Percentiles rank a stretch among this genome's conserved stretches.
phyloP scores from a whole-genome alignment of 2,888 invertebrate genomes.

The Ecliptopera silaceata region DNA sequence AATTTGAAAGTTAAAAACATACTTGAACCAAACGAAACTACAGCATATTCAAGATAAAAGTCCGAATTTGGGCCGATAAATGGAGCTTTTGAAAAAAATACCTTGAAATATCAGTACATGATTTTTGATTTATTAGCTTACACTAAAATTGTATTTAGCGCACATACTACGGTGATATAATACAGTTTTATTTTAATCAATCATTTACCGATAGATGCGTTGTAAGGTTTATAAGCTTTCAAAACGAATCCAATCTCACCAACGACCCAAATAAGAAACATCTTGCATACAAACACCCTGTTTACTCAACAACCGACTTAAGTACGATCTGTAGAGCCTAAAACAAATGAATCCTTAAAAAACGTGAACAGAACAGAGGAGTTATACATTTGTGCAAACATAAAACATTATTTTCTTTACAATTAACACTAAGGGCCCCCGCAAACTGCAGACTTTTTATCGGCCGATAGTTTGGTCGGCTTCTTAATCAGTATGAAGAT shows the following conservation, averaged over 20 bases:
- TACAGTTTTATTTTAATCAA: too few species aligned
- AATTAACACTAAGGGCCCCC: slow-evolving; percentile 27
- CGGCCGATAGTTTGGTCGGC: too few species aligned
- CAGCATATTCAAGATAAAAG: neutral
- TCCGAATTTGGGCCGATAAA: neutral
- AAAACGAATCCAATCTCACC: neutral
- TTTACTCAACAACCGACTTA: slow-evolving; percentile 6
- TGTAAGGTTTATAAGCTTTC: too few species aligned
- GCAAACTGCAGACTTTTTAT: too few species aligned
- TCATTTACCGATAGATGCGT: too few species aligned
- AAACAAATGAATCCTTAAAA: slow-evolving; percentile 13
- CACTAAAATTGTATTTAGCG: too few species aligned
- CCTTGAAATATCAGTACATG: too few species aligned
- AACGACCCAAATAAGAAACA: neutral
- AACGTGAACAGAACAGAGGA: slow-evolving; percentile 27
- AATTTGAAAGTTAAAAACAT: slow-evolving; percentile 17
- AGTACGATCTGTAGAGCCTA: slow-evolving; percentile 11
- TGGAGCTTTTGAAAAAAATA: too few species aligned
- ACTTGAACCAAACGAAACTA: neutral
- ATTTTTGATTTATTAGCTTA: too few species aligned
- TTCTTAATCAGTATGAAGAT: too few species aligned
- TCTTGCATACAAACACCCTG: slow-evolving; percentile 5
- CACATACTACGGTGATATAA: too few species aligned
- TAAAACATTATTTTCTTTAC: slow-evolving; percentile 33
- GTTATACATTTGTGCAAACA: slow-evolving; percentile 33